These are phyloP conservation scores for Tragelaphus strepsiceros DNA, from an alignment of 2,113 vertebrate species.

Conservation along the genomic window DNA sequence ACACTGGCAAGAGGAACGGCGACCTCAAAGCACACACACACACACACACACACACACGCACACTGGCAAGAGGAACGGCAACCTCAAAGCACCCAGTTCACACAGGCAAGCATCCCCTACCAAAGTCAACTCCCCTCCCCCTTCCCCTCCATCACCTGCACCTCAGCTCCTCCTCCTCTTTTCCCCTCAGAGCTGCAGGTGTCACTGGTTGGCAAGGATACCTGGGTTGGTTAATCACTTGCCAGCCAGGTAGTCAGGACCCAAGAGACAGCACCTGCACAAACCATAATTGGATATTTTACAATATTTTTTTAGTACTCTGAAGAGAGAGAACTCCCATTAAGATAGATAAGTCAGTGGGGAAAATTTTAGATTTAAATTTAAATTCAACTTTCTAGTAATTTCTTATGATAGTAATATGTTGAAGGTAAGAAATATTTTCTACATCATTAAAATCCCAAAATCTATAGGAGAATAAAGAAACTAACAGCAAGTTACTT, in stretches of 20 bases:
- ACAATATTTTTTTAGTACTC: background rate
- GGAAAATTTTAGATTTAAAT: background rate
- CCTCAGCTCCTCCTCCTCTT: background rate
- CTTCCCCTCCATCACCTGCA: background rate
- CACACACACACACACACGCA: background rate
- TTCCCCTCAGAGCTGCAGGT: conserved; percentile 29
- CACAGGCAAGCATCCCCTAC: background rate
- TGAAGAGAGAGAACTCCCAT: background rate
- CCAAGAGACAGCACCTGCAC: conserved; percentile 26
- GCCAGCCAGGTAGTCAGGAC: conserved; percentile 17
- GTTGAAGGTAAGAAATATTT: background rate
- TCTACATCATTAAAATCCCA: background rate
- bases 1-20: too few relatives aligned
- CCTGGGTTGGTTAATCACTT: background rate
- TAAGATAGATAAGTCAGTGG: background rate
- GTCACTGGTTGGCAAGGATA: background rate
- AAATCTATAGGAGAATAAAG: background rate
- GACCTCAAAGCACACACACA: too few relatives aligned
- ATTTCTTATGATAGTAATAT: background rate
- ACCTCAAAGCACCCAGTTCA: background rate
- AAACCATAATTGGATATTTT: background rate
- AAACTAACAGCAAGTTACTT: background rate
- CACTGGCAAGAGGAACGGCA: background rate
- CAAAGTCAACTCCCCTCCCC: background rate
- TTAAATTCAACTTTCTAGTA: background rate